Evolutionary conservation across 2,888 invertebrate genomes (phyloP), one percentile per base, ranked within the genome.

Genomic region (Volucella inflata): DNA sequence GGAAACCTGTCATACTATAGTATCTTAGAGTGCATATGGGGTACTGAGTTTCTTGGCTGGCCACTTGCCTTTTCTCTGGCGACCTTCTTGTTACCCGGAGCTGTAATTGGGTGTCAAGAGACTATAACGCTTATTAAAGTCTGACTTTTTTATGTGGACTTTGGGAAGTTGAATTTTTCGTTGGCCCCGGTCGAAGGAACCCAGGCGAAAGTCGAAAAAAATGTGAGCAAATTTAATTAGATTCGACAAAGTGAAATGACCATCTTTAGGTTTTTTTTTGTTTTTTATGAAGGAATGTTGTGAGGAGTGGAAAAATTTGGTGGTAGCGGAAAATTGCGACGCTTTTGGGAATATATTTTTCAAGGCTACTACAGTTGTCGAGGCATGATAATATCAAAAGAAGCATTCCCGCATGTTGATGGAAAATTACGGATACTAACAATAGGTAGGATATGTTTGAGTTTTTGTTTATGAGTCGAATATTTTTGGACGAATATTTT

Each of bases 31-130:
- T 64, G 70, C 65, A 78, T 84, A 65, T 70, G 60, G 44, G 65
- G 64, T 30, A 14, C n/a, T 36, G 12, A 14, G n/a, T n/a, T 62
- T 50, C 59, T 14, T 62, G 44, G 51, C 68, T 48, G 40, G 60
- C 48, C 53, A 67, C 55, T 70, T 74, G 48, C 21, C 42, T 21
- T 16, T 44, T 57, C 68, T 55, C 44, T 11, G 48, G 64, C 36
- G 83, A 79, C 83, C 83, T 84, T 84, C 68, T 79, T 84, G 74
- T 57, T 55, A 17, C 30, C 6, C 30, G 30, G 6, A 30, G 53
- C 60, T 83, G 67, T 84, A 84, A 84, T 84, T 79, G 79, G 79
- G 83, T 79, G 79, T 74, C 83, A 79, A 79, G 79, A 70, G 83
- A 79, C 62, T 74, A 68, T 50, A 72, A 48, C 53, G 65, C 78